phyloP scores from a whole-genome alignment of 2,797 vertebrate genomes.

The Notolabrus celidotus region DNA sequence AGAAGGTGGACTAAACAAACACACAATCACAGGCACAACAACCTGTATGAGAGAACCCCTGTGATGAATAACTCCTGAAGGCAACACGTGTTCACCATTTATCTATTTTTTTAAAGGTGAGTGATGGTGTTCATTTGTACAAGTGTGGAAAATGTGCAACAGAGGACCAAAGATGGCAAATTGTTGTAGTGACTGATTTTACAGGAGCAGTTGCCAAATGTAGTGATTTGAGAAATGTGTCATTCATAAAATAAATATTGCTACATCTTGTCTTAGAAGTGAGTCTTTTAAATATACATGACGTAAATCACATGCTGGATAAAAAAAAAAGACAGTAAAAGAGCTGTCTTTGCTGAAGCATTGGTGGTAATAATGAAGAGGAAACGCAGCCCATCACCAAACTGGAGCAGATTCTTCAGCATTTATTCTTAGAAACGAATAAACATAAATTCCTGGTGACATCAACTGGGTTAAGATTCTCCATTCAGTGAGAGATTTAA shows the following conservation, averaged over 20 bases:
- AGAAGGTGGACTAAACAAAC: too few relatives aligned
- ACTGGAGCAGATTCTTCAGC: constrained; percentile 49
- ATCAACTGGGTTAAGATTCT: constrained; percentile 69
- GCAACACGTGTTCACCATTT: background rate
- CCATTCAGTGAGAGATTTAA: constrained; percentile 75
- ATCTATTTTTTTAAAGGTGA: background rate
- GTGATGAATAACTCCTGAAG: background rate
- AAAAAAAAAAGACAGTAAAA: constrained; percentile 19
- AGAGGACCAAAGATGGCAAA: constrained; percentile 4
- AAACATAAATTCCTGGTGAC: constrained; percentile 74
- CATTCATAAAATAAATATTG: constrained; percentile 46
- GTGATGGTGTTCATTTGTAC: too few relatives aligned
- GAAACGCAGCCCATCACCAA: constrained; percentile 44
- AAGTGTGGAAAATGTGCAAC: background rate
- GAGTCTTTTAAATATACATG: constrained; percentile 48
- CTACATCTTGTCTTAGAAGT: constrained; percentile 34
- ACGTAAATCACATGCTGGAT: constrained; percentile 43
- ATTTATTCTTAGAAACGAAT: constrained; percentile 80
- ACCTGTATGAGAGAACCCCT: background rate
- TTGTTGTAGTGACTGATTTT: background rate
- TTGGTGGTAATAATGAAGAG: constrained; percentile 18
- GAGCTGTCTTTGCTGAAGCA: constrained; percentile 42
- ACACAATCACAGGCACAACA: too few relatives aligned
- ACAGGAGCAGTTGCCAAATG: constrained; percentile 30
- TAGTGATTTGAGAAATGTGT: constrained; percentile 27